Evolutionary conservation across 2,113 vertebrate genomes (phyloP).

Genomic region (Scolopax mira): DNA sequence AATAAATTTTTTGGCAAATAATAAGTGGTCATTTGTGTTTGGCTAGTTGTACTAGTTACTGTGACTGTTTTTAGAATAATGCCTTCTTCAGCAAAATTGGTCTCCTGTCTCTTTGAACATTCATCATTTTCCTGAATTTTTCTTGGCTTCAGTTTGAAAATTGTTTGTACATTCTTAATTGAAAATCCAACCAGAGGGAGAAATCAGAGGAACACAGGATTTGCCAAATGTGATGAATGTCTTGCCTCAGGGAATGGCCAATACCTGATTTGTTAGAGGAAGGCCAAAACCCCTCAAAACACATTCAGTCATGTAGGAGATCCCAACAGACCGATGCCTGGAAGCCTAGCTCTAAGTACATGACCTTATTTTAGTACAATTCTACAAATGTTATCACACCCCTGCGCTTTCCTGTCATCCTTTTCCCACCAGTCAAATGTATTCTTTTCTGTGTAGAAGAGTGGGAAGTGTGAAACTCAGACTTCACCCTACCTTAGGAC

Average conservation of each 20-base stretch:
- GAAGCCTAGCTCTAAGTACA: not conserved
- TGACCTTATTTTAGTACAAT: not conserved
- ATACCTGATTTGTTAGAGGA: constrained; percentile 6
- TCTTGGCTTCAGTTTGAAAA: not conserved
- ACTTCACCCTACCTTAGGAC: constrained; percentile 14
- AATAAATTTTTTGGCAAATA: not conserved
- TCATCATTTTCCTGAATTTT: not conserved
- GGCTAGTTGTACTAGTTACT: not conserved
- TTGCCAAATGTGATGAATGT: constrained; percentile 2
- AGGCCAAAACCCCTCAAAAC: constrained; percentile 7
- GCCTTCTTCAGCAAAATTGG: not conserved
- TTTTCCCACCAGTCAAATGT: constrained; percentile 1
- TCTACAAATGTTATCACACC: constrained; percentile 1
- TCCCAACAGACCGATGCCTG: not conserved
- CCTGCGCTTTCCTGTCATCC: not conserved
- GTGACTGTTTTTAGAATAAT: not conserved
- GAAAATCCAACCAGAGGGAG: not conserved
- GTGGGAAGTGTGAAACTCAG: constrained; percentile 7
- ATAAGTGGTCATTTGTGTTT: not conserved
- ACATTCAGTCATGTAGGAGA: not conserved
- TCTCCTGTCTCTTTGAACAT: not conserved
- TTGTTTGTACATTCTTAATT: constrained; percentile 28
- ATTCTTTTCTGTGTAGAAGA: not conserved
- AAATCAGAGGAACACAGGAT: constrained; percentile 4
- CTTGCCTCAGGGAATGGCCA: not conserved